Percentiles rank a stretch among this genome's conserved stretches.
These are phyloP conservation scores for Stomatorhinus walkeri DNA, from an alignment of 2,797 vertebrate genomes.

Conservation along the genomic window DNA sequence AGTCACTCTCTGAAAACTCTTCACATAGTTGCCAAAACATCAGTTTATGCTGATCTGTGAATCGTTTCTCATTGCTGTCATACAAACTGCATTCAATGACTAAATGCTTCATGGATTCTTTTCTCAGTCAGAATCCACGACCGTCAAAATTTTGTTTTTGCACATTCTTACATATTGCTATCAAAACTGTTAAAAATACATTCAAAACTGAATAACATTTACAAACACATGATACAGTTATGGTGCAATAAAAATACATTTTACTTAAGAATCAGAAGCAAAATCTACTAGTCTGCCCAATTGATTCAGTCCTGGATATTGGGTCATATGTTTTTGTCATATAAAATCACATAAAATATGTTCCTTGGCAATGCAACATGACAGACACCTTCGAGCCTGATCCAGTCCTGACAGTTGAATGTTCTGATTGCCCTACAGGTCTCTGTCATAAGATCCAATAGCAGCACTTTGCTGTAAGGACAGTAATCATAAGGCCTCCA, in stretches of 20 bases:
- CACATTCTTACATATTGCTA: not conserved
- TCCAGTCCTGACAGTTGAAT: not conserved
- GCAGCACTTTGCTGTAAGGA: not conserved
- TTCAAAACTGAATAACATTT: not conserved
- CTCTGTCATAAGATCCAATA: not conserved
- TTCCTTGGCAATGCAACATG: not conserved
- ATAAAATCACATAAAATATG: not conserved
- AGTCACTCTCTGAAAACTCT: not conserved
- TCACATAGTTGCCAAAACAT: not conserved
- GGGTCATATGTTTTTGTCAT: not conserved
- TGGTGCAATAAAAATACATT: not conserved
- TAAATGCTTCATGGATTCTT: not conserved
- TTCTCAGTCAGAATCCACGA: not conserved
- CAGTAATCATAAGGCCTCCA: not conserved
- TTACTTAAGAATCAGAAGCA: not conserved
- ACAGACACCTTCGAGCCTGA: not conserved
- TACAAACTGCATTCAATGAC: not conserved
- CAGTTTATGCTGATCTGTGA: not conserved
- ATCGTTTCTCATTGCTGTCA: not conserved
- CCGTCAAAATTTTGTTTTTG: not conserved
- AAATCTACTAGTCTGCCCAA: not conserved
- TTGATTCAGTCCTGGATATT: not conserved
- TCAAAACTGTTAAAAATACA: not conserved
- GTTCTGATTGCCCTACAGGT: not conserved
- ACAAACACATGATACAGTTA: not conserved